Conservation (phyloP, 2,113 vertebrate species). For the Saccopteryx leptura region DNA sequence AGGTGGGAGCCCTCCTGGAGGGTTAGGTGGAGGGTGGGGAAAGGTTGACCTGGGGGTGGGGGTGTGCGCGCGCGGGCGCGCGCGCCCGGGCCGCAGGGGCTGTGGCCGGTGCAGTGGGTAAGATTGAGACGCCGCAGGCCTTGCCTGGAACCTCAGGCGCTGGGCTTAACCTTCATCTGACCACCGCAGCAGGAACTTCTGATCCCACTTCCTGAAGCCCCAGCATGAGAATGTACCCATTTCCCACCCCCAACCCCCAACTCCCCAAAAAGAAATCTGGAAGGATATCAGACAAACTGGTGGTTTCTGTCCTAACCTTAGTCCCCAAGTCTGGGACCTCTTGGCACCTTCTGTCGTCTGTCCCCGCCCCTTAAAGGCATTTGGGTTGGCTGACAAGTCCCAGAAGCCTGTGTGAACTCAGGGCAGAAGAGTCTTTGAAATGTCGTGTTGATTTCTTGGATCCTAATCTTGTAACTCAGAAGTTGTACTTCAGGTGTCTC, state of each 20-base stretch:
- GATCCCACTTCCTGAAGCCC: background rate
- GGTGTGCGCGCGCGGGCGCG: background rate
- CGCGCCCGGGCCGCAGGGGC: background rate
- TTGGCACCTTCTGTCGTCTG: background rate
- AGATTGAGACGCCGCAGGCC: conserved; percentile 45
- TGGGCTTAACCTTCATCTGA: conserved; percentile 40
- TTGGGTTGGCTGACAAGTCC: conserved; percentile 53
- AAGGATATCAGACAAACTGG: background rate
- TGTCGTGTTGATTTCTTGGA: conserved; percentile 52
- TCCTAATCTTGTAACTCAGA: background rate
- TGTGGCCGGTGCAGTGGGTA: background rate
- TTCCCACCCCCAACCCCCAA: background rate
- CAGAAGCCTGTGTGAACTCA: conserved; percentile 58
- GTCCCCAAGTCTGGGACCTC: conserved; percentile 37
- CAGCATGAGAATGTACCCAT: background rate
- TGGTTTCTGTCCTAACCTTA: conserved; percentile 39
- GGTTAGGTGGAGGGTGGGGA: background rate
- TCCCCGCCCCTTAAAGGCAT: conserved; percentile 64
- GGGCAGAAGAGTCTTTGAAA: conserved; percentile 63
- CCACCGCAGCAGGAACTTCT: background rate
- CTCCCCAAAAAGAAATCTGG: background rate
- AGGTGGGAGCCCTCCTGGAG: too few relatives aligned
- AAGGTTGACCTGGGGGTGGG: background rate
- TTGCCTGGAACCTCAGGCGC: background rate
- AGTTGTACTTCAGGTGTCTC: conserved; percentile 55